These are phyloP conservation scores for Calephelis virginiensis DNA, from an alignment of 1,140 invertebrate genomes.

Conservation along the genomic window DNA sequence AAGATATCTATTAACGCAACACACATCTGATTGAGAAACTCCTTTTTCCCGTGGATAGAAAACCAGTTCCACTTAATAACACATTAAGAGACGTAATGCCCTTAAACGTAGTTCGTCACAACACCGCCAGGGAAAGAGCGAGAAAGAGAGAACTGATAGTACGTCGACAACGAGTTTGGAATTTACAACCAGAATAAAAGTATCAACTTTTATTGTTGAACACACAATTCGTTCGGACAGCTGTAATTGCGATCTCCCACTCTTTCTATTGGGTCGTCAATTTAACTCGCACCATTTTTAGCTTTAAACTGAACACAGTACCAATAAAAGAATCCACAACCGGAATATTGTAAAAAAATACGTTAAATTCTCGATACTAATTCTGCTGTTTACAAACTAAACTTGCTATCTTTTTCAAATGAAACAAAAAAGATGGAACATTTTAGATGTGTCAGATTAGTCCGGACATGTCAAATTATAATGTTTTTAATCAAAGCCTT, in stretches of 20 bases:
- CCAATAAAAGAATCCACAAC: background rate
- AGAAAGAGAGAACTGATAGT: background rate
- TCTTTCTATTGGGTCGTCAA: conserved; percentile 39
- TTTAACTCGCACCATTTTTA: conserved; percentile 40
- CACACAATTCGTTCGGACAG: conserved; percentile 66
- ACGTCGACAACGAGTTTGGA: conserved; percentile 47
- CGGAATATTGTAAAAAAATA: background rate
- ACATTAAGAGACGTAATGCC: background rate
- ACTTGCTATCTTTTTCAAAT: too few relatives aligned
- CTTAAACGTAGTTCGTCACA: background rate
- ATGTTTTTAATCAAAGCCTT: too few relatives aligned
- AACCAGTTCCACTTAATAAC: too few relatives aligned
- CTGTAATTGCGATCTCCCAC: conserved; percentile 59
- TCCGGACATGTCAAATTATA: too few relatives aligned
- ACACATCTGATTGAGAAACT: too few relatives aligned
- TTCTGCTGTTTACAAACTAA: too few relatives aligned
- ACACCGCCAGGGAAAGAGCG: too few relatives aligned
- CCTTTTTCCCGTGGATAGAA: too few relatives aligned
- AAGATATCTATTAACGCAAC: too few relatives aligned
- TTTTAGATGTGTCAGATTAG: too few relatives aligned
- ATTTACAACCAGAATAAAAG: conserved; percentile 72
- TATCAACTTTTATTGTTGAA: conserved; percentile 66
- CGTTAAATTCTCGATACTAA: too few relatives aligned
- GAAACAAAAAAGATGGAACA: too few relatives aligned
- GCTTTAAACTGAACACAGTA: conserved; percentile 27